Base-by-base conservation (phyloP, 1,140 invertebrate species). In the Dinoponera quadriceps region DNA sequence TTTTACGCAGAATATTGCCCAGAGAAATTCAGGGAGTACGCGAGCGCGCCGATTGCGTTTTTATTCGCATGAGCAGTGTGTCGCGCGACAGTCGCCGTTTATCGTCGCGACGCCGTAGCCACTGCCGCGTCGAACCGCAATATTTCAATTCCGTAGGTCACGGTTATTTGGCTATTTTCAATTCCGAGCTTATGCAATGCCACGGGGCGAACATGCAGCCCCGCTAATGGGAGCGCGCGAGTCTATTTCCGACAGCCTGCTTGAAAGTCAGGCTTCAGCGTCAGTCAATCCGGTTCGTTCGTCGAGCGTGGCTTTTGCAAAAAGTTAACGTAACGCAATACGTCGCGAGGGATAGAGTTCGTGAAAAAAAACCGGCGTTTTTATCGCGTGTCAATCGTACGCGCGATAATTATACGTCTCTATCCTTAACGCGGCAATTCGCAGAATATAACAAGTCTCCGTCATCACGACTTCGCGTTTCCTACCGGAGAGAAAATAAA, bases 81-180 rank as follows among this genome's bases (percentile, higher is more conserved):
- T 55, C 33, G 22, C 73, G n/a, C 11, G 65, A 57, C 51, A 18
- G n/a, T 2, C 33, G 16, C 38, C 16, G 33, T 68, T 68, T 33
- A 54, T 14, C 9, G 27, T 55, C 51, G 49, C 63, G 33, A 69
- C 55, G 5, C 55, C 63, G 1, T 29, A 16, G 49, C 49, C 55
- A 3, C 55, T 48, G 1, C 27, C n/a, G 44, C 49, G 22, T 16
- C 33, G 49, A 62, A 69, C 25, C 20, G 75, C 63, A 78, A 78
- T 69, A 68, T 78, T 68, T 57, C 33, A 78, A 55, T 78, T 78
- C 22, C 89, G 82, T 91, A 91, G 90, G 91, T 92, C 92, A 92
- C 82, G 91, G 91, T 91, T 91, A 91, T 83, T 84, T 66, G 71
- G 85, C 88, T 92, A 92, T 92, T 92, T 92, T 91, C 88, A 90